phyloP scores from a whole-genome alignment of 2,797 vertebrate genomes.

The Buphagus erythrorhynchus region DNA sequence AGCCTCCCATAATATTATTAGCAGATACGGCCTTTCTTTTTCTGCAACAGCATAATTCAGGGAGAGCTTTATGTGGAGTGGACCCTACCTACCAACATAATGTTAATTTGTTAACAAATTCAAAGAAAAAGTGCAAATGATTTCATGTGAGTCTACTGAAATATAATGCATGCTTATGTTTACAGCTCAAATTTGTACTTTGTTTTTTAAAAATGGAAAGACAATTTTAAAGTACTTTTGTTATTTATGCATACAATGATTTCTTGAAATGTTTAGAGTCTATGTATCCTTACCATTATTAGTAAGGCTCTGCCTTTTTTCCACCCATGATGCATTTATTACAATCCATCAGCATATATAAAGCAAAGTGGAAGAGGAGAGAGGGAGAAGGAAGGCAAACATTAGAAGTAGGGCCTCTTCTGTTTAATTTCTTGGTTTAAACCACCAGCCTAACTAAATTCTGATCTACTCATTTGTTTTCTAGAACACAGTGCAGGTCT shows the following conservation, averaged over 20 bases:
- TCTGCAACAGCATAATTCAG: not conserved
- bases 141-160: not conserved
- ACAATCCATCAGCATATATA: not conserved
- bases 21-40: not conserved
- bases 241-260: not conserved
- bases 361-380: not conserved
- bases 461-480: not conserved
- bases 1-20: not conserved
- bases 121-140: not conserved
- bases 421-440: not conserved
- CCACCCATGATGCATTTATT: not conserved
- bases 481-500: not conserved
- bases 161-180: not conserved
- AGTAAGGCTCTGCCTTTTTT: not conserved
- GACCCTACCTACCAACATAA: not conserved
- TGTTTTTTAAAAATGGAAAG: not conserved
- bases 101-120: not conserved
- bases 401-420: not conserved
- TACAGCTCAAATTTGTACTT: not conserved
- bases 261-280: not conserved
- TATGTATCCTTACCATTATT: not conserved
- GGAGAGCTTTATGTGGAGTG: not conserved
- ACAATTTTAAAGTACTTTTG: not conserved
- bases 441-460: not conserved
- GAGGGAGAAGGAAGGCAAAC: not conserved